Conservation (phyloP, 2,888 invertebrate species). For the Sepioteuthis lessoniana region DNA sequence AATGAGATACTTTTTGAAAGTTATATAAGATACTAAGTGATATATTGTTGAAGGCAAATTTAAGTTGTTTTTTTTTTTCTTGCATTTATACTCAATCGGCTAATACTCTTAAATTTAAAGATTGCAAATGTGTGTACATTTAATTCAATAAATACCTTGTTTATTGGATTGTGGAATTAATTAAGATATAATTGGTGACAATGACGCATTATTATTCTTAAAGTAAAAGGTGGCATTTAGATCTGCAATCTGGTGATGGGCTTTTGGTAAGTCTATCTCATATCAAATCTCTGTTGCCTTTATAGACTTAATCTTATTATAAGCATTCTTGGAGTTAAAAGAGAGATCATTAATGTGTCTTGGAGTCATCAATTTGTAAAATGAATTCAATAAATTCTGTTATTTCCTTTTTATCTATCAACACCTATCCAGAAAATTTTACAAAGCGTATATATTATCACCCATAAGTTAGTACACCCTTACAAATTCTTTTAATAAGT, state of each 20-base stretch:
- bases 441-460: too few relatives aligned
- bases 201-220: not conserved
- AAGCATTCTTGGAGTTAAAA: not conserved
- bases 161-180: not conserved
- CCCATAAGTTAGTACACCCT: too few relatives aligned
- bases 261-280: not conserved
- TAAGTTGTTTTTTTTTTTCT: not conserved
- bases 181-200: not conserved
- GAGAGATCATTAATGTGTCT: not conserved
- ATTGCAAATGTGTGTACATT: not conserved
- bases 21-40: not conserved
- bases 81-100: not conserved
- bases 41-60: not conserved
- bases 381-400: not conserved
- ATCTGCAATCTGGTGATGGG: not conserved
- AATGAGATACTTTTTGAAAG: not conserved
- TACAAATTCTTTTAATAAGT: too few relatives aligned
- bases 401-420: not conserved
- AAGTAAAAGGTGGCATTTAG: not conserved
- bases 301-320: not conserved
- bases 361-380: not conserved
- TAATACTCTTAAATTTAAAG: constrained; percentile 3
- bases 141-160: constrained; percentile 33
- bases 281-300: not conserved
- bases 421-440: too few relatives aligned